Base-by-base conservation (phyloP, 2,797 vertebrate species). In the Melanotaenia trifasciata region DNA sequence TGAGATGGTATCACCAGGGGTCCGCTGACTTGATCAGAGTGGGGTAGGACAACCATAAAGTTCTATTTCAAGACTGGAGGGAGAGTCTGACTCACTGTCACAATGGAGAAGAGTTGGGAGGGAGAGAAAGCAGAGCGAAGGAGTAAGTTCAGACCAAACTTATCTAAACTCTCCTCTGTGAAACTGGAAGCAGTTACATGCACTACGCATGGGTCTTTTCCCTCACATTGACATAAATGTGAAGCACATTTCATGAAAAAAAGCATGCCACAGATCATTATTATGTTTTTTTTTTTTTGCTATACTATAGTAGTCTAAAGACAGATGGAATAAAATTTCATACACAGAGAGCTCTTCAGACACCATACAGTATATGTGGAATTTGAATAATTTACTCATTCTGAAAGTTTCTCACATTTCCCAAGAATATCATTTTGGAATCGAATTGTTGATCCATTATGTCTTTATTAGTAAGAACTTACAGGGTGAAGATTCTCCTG, bases 11-110 rank as follows among this genome's bases (percentile, higher is more conserved):
- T 83, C 63, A 61, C 8, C 63, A 72, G 78, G 11, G 13, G 76
- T 54, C 67, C 82, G 82, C 67, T 77, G 79, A 84, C 81, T 79
- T 75, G 81, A 89, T 91, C 86, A 84, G 73, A 67, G 68, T 16
- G 68, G 36, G 72, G 72, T 30, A 53, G 84, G 64, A 30, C 67
- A 58, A 74, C 81, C 81, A 64, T 70, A 78, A 87, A 85, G 6
- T 80, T 91, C 89, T 91, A 83, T 88, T 92, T 80, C 81, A 76
- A 84, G 83, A 70, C 54, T 77, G 74, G 76, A 81, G 57, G 79
- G 90, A 93, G 80, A 92, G 61, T 85, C 88, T 93, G 92, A 93
- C 84, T 94, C 93, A 93, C 80, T 78, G 81, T 91, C 87, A 93
- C 84, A 81, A 51, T 68, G 75, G 61, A 84, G 81, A 67, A 63